Evolutionary conservation across 2,888 invertebrate species (phyloP).

Genomic region (Ctena decussata): DNA sequence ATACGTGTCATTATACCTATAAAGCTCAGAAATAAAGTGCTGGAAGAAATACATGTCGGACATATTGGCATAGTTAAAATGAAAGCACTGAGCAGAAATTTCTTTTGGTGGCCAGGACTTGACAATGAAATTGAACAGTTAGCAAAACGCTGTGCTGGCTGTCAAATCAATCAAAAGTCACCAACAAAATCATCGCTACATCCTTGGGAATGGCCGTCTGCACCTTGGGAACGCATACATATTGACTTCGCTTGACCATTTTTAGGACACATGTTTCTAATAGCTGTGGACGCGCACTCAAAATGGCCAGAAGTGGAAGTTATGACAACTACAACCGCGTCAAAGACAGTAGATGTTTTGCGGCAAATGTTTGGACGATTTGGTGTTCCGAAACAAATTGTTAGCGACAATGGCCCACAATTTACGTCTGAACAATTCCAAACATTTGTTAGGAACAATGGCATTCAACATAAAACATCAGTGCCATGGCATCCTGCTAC

Average conservation of each 20-base stretch:
- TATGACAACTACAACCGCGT: conserved; percentile 8
- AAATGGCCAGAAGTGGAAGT: conserved; percentile 36
- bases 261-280: conserved; percentile 31
- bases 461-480: conserved; percentile 48
- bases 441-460: conserved; percentile 46
- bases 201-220: conserved; percentile 41
- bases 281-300: conserved; percentile 29
- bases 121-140: conserved; percentile 19
- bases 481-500: conserved; percentile 51
- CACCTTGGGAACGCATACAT: conserved; percentile 36
- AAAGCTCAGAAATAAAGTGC: conserved; percentile 8
- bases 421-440: conserved; percentile 51
- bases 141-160: conserved; percentile 15
- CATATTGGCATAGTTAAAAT: conserved; percentile 36
- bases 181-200: conserved; percentile 30
- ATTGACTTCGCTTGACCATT: conserved; percentile 49
- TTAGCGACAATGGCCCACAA: conserved; percentile 55
- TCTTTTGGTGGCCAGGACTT: conserved; percentile 23
- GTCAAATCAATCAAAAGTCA: conserved; percentile 16
- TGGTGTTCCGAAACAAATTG: conserved; percentile 36
- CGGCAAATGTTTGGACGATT: conserved; percentile 27
- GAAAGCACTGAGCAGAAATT: conserved; percentile 28
- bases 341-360: conserved; percentile 26
- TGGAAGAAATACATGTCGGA: conserved; percentile 21
- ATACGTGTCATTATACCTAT: conserved; percentile 30